A percentile compares a stretch with the other conserved stretches of the same genome.
phyloP scores from a whole-genome alignment of 2,797 vertebrate species.

The Pteropus rufus region DNA sequence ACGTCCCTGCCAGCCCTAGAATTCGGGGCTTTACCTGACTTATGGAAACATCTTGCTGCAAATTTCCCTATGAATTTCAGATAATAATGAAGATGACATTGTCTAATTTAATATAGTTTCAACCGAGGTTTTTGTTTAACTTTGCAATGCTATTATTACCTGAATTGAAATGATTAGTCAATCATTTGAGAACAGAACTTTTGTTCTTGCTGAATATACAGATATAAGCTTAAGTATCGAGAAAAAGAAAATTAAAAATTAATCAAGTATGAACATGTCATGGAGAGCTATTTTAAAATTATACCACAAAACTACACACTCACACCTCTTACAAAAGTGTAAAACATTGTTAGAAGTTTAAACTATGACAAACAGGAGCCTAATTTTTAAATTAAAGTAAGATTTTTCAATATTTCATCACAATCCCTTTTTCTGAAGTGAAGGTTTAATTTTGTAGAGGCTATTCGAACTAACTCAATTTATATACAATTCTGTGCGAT shows the following conservation, averaged over 20 bases:
- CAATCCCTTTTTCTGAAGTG: background rate
- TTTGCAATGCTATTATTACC: background rate
- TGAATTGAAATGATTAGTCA: background rate
- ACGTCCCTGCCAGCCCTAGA: background rate
- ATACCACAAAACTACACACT: background rate
- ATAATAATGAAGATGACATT: background rate
- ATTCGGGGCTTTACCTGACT: background rate
- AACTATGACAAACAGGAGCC: background rate
- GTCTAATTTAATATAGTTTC: background rate
- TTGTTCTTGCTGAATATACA: background rate
- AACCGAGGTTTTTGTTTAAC: background rate
- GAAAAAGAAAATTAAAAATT: background rate
- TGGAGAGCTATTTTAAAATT: background rate
- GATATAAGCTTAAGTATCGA: background rate
- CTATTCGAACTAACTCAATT: background rate
- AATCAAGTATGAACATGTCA: background rate
- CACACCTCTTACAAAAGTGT: background rate
- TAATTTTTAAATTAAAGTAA: background rate
- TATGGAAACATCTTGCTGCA: background rate
- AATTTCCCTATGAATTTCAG: background rate
- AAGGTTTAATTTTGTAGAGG: background rate
- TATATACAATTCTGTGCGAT: background rate
- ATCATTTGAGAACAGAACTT: background rate
- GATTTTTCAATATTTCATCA: background rate
- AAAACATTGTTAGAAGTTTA: background rate